Percentiles rank a stretch among this genome's conserved stretches.
phyloP scores from a whole-genome alignment of 2,888 invertebrate species.

The Aleiodes alternator region DNA sequence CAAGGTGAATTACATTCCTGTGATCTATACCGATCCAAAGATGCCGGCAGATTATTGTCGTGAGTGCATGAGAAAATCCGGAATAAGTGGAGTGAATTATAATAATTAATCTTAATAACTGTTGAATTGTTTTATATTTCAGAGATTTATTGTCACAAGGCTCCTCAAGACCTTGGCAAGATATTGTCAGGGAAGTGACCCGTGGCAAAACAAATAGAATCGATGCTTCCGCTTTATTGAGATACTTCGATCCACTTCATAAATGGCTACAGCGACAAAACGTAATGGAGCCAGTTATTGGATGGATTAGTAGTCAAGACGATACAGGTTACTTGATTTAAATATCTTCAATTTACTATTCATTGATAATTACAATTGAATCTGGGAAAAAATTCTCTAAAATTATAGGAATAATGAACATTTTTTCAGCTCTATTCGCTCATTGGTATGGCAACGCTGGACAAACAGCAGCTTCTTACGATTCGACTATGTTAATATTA shows the following conservation, averaged over 20 bases:
- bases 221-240: slow-evolving; percentile 85
- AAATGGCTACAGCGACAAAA: slow-evolving; percentile 88
- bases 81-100: too few relatives aligned
- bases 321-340: slow-evolving; percentile 77
- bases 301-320: slow-evolving; percentile 84
- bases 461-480: neutral
- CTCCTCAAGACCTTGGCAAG: slow-evolving; percentile 82
- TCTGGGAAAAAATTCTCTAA: slow-evolving; percentile 53
- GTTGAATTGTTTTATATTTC: neutral
- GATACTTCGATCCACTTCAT: slow-evolving; percentile 88
- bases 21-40: slow-evolving; percentile 87
- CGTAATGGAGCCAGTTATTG: slow-evolving; percentile 82
- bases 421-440: slow-evolving; percentile 68
- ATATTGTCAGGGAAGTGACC: slow-evolving; percentile 84
- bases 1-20: slow-evolving; percentile 86
- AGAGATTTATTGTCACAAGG: slow-evolving; percentile 84
- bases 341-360: neutral
- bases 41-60: slow-evolving; percentile 87
- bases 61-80: slow-evolving; percentile 70
- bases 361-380: slow-evolving; percentile 7
- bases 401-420: slow-evolving; percentile 59
- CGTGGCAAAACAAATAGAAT: slow-evolving; percentile 83
- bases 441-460: slow-evolving; percentile 67
- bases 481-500: neutral
- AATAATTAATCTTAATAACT: too few relatives aligned